Percentiles rank a stretch among this genome's conserved stretches.
phyloP scores from a whole-genome alignment of 1,140 invertebrate species.

The Chironomus tepperi region DNA sequence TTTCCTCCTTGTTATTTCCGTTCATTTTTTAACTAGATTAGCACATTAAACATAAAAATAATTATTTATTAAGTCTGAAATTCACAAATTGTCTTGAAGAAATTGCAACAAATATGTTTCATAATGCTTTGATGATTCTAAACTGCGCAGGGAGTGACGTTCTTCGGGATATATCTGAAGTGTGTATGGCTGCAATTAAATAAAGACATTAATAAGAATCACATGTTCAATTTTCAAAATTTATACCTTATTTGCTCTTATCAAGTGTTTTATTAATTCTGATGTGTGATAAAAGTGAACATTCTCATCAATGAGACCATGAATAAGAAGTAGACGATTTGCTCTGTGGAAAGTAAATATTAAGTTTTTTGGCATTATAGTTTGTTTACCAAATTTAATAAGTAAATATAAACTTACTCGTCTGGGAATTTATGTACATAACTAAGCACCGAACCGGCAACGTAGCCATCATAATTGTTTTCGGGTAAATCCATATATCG shows the following conservation, averaged over 20 bases:
- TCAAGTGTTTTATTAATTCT: constrained; percentile 78
- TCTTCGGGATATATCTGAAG: constrained; percentile 92
- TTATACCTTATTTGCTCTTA: constrained; percentile 71
- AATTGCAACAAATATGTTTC: constrained; percentile 88
- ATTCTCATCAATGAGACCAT: constrained; percentile 97
- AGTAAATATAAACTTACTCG: constrained; percentile 54
- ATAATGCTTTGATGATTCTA: constrained; percentile 93
- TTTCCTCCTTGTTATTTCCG: too few relatives aligned
- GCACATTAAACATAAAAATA: too few relatives aligned
- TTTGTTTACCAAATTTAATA: background rate
- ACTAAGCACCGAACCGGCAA: constrained; percentile 64
- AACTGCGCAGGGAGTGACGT: constrained; percentile 82
- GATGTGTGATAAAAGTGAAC: constrained; percentile 98
- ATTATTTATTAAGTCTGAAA: background rate
- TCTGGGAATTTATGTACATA: constrained; percentile 83
- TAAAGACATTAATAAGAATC: background rate
- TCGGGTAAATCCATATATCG: constrained; percentile 93
- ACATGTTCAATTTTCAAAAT: background rate
- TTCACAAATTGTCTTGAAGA: constrained; percentile 78
- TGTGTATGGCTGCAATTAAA: constrained; percentile 52
- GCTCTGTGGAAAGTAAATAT: constrained; percentile 51
- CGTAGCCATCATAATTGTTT: constrained; percentile 68
- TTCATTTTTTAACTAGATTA: too few relatives aligned
- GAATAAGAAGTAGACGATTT: constrained; percentile 90
- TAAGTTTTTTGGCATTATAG: background rate